A percentile compares a stretch with the other conserved stretches of the same genome.
Evolutionary conservation across 92 coral and sea anemone genomes (phyloP).

Genomic region (Plumapathes pennacea): DNA sequence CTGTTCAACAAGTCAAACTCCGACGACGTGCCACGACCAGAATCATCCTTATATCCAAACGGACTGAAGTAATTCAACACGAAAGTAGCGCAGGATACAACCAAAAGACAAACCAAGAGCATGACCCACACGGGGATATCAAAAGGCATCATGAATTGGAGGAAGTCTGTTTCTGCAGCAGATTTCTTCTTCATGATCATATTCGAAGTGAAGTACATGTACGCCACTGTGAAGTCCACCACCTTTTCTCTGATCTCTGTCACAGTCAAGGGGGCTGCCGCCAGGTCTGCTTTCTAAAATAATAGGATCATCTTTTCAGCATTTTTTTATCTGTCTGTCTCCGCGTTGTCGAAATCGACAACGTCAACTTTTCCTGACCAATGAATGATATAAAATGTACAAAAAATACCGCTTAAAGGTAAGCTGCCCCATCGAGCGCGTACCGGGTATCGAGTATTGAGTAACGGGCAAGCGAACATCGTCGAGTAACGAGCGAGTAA

Average conservation of each 20-base stretch:
- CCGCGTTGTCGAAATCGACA: no score
- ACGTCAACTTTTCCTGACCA: no score
- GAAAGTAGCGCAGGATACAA: constrained; percentile 21
- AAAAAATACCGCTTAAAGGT: no score
- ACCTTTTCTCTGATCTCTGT: constrained; percentile 51
- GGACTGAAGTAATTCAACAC: constrained; percentile 64
- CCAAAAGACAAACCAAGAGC: constrained; percentile 17
- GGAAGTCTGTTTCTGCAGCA: no score
- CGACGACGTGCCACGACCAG: constrained; percentile 31
- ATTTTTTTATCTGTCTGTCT: no score
- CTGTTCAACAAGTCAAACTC: constrained; percentile 42
- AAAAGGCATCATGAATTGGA: constrained; percentile 61
- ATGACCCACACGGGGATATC: constrained; percentile 45
- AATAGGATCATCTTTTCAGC: no score
- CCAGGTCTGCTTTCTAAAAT: constrained; percentile 75
- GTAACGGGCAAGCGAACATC: no score
- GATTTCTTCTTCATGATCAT: constrained; percentile 47
- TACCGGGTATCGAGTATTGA: no score
- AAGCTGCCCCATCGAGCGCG: no score
- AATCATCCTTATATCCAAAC: constrained; percentile 46
- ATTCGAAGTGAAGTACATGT: constrained; percentile 70
- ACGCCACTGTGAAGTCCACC: constrained; percentile 62
- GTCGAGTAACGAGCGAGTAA: no score
- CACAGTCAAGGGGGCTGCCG: constrained; percentile 69
- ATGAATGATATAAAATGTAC: no score